Evolutionary conservation across 2,797 vertebrate genomes (phyloP), one percentile per base, ranked within the genome.

Genomic region (Pempheris klunzingeri): DNA sequence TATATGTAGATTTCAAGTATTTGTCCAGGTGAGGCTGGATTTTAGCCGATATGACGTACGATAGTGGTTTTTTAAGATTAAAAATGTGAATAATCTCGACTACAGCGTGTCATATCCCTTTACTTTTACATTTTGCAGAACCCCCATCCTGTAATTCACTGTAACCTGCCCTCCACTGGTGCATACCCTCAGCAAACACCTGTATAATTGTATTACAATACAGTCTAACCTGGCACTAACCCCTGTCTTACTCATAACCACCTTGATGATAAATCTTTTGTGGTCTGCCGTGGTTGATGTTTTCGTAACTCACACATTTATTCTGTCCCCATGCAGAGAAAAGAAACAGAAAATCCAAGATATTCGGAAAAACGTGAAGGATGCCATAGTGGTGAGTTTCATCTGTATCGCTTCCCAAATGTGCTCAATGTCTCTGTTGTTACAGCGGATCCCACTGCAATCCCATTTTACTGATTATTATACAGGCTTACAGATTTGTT

Each of bases 321-420:
- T 84, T 87, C 88, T 96, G 74, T 93, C 74, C 88, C 82, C 83
- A 93, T 70, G 68, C 94, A 99, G 98, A 94, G 98, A 99, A 95
- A 99, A 99, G 96, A 98, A 98, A 95, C 97, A 98, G 96, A 99
- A 99, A 96, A 98, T 99, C 90, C 96, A 97, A 95, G 98, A 99
- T 94, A 99, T 99, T 94, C 96, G 98, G 94, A 99, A 99, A 97
- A 99, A 99, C 92, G 98, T 99, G 92, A 99, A 99, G 96, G 98
- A 99, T 95, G 98, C 98, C 81, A 99, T 99, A 92, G 98, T 99
- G 97, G 98, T 99, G 94, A 98, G 98, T 93, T 87, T 88, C 18
- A 72, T 86, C 41, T 79, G 78, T 64, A 30, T 72, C 46, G 13
- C 47, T 58, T 44, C 36, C 39, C 49, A 50, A 69, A 72, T 71